Percentiles rank a stretch among this genome's conserved stretches.
These are phyloP conservation scores for Sebastes hubbsi DNA, from an alignment of 2,797 vertebrate genomes.

Conservation along the genomic window DNA sequence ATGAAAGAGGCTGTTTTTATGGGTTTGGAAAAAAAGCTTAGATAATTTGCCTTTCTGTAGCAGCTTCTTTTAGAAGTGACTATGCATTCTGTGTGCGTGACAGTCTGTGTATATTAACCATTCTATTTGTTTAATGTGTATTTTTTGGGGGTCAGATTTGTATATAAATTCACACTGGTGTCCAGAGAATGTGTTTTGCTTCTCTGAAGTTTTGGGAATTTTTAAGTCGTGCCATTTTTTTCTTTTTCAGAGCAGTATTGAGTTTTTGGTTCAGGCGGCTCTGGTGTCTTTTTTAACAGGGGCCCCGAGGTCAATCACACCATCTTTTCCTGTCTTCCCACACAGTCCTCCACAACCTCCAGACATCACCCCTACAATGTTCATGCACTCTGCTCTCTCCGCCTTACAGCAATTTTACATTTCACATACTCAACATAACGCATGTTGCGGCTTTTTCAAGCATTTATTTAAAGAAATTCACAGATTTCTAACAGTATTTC, in stretches of 20 bases:
- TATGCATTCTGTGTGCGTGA: not conserved
- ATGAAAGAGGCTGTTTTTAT: slow-evolving; percentile 12
- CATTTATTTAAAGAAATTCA: not conserved
- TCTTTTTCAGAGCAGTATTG: not conserved
- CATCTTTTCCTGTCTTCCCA: slow-evolving; percentile 9
- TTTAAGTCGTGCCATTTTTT: not conserved
- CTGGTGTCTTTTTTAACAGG: slow-evolving; percentile 15
- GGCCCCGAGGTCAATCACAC: slow-evolving; percentile 7
- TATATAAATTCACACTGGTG: not conserved
- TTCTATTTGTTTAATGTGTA: not conserved
- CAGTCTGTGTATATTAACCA: not conserved
- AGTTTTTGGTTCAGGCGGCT: not conserved
- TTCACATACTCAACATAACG: not conserved
- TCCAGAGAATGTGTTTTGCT: not conserved
- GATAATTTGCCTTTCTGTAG: not conserved
- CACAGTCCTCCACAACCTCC: slow-evolving; percentile 9
- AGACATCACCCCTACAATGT: not conserved
- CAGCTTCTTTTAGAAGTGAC: not conserved
- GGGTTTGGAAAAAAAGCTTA: not conserved
- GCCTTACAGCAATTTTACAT: not conserved
- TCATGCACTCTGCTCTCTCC: not conserved
- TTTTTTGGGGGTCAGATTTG: not conserved
- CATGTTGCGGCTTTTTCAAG: not conserved
- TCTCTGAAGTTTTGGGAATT: not conserved
- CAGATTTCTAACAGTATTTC: not conserved